Evolutionary conservation across 2,797 vertebrate genomes (phyloP).

Genomic region (Hydrocynus forskahlii): DNA sequence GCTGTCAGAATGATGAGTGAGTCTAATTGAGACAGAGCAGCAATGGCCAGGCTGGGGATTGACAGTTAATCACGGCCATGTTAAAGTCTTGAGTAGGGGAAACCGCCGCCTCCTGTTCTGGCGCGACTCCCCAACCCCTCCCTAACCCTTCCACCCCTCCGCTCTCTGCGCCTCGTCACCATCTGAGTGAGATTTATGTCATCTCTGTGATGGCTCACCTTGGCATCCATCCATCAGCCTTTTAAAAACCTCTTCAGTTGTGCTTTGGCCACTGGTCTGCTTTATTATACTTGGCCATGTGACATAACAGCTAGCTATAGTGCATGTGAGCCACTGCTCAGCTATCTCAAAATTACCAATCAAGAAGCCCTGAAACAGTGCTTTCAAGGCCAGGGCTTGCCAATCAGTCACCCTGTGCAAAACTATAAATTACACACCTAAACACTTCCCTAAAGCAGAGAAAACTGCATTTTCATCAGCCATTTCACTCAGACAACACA

Average conservation of each 20-base stretch:
- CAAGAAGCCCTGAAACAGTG: not conserved
- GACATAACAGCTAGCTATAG: constrained; percentile 21
- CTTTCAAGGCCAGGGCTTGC: not conserved
- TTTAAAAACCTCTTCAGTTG: constrained; percentile 57
- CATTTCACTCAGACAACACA: not conserved
- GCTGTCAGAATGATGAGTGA: constrained; percentile 74
- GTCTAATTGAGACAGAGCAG: constrained; percentile 70
- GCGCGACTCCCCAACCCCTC: constrained; percentile 59
- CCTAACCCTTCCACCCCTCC: constrained; percentile 62
- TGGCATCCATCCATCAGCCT: constrained; percentile 71
- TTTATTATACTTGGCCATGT: constrained; percentile 33
- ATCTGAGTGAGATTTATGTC: constrained; percentile 72
- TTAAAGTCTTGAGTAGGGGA: constrained; percentile 73
- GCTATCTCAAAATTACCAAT: not conserved
- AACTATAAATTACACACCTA: not conserved
- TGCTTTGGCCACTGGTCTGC: constrained; percentile 47
- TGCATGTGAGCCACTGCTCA: not conserved
- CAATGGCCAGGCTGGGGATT: constrained; percentile 70
- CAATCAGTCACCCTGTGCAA: not conserved
- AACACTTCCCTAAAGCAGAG: not conserved
- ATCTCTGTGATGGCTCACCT: constrained; percentile 61
- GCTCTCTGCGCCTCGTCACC: constrained; percentile 66
- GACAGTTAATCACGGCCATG: constrained; percentile 81
- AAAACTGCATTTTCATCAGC: not conserved
- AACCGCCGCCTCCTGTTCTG: constrained; percentile 60